Evolutionary conservation across 2,113 vertebrate genomes (phyloP), one percentile per base, ranked within the genome.

Genomic region (Gallinago media): DNA sequence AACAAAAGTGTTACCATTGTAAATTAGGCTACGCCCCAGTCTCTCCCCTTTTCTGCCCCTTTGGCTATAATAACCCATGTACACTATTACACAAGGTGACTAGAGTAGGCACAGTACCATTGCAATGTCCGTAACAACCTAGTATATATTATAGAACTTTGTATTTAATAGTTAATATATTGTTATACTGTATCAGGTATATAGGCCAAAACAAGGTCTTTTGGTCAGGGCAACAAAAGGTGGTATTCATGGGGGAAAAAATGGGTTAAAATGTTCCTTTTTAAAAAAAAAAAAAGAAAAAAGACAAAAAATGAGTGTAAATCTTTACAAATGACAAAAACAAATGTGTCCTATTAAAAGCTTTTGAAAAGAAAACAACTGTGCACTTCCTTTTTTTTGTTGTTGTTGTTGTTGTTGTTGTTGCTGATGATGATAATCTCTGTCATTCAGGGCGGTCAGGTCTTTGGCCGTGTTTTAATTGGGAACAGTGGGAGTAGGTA

Each of bases 141-240:
- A 97, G 96, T 92, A 95, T 96, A 95, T 97, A 96, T 94, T 92
- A 96, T 91, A 97, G 94, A 97, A 89, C 92, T 97, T 97, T 97
- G 97, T 97, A 97, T 97, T 97, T 97, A 97, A 97, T 96, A 96
- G 96, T 65, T 94, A 97, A 96, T 96, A 92, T 96, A 97, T 96
- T 97, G 96, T 97, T 97, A 96, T 92, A 95, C 95, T 96, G 93
- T 97, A 97, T 84, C 95, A 95, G 97, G 93, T 94, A 93, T 76
- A 87, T 78, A 94, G 95, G 95, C 93, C 95, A 92, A 94, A 97
- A 88, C 0, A 6, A 96, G 94, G 87, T 96, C 76, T 96, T 91
- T 86, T 94, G 85, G 94, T 91, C 79, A 55, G 94, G 96, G 96
- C 93, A 94, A 91, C 93, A 96, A 92, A 93, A 97, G 93, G 91